A percentile compares a stretch with the other conserved stretches of the same genome.
Conservation (phyloP, 1,140 invertebrate species). For the Coenobita brevimanus region DNA sequence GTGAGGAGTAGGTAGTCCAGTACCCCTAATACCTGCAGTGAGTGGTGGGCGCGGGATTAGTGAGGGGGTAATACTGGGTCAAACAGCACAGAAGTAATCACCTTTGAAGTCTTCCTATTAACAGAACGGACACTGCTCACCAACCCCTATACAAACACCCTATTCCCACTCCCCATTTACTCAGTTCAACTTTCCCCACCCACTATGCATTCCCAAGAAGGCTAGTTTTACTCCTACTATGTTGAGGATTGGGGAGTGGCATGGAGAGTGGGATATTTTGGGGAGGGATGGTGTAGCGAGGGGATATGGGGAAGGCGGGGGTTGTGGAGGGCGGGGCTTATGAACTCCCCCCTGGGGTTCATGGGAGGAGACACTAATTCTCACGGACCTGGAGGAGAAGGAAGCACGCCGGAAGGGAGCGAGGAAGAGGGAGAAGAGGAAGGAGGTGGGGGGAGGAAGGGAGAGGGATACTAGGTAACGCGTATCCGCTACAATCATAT, state of each 20-base stretch:
- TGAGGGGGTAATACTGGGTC: background rate
- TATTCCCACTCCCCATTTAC: too few species aligned
- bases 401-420: background rate
- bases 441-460: background rate
- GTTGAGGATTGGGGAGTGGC: background rate
- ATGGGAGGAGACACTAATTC: conserved; percentile 52
- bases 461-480: too few species aligned
- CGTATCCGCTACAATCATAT: too few species aligned
- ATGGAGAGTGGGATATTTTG: background rate
- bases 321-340: background rate
- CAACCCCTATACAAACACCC: too few species aligned
- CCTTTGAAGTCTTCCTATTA: conserved; percentile 23
- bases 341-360: conserved; percentile 32
- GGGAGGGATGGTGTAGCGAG: background rate
- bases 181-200: too few species aligned
- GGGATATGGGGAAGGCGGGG: background rate
- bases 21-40: too few species aligned
- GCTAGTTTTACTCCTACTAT: background rate
- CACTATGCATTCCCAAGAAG: background rate
- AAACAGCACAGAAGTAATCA: conserved; percentile 52
- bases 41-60: background rate
- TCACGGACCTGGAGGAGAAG: background rate
- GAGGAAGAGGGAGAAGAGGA: background rate
- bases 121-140: too few species aligned
- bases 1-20: too few species aligned